phyloP scores from a whole-genome alignment of 2,113 vertebrate genomes.

The Elgaria multicarinata region DNA sequence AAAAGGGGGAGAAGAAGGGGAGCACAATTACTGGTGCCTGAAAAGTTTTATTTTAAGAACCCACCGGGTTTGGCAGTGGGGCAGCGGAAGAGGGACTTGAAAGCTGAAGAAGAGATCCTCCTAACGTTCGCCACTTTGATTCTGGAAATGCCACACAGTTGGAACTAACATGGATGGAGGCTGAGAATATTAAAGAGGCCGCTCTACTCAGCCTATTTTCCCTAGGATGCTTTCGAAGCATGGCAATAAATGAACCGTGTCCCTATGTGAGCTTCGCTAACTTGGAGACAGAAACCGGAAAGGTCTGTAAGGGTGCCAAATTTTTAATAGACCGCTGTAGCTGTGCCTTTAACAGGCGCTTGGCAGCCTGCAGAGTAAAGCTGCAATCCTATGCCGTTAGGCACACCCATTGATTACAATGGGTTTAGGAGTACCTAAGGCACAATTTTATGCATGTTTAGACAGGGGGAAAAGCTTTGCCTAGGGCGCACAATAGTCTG shows the following conservation, averaged over 20 bases:
- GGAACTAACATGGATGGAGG: not conserved
- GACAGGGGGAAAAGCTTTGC: too few relatives aligned
- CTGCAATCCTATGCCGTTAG: not conserved
- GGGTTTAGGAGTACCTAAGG: not conserved
- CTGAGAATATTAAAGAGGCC: not conserved
- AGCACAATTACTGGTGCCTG: accelerated
- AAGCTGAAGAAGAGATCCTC: not conserved
- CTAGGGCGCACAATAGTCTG: too few relatives aligned
- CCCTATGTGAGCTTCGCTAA: not conserved
- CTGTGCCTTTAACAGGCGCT: not conserved
- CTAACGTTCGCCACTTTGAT: not conserved
- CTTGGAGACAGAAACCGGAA: not conserved
- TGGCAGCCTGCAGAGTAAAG: not conserved
- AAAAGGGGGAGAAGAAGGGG: not conserved
- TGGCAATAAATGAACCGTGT: not conserved
- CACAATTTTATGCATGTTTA: too few relatives aligned
- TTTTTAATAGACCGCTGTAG: not conserved
- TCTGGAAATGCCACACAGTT: not conserved
- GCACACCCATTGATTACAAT: not conserved
- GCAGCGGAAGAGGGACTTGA: not conserved
- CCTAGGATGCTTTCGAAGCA: not conserved
- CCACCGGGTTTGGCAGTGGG: not conserved
- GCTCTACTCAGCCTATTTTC: not conserved
- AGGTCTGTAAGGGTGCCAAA: not conserved
- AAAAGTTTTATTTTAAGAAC: not conserved